Base-by-base conservation (phyloP, 2,888 invertebrate genomes). In the Cephus pygmeus region DNA sequence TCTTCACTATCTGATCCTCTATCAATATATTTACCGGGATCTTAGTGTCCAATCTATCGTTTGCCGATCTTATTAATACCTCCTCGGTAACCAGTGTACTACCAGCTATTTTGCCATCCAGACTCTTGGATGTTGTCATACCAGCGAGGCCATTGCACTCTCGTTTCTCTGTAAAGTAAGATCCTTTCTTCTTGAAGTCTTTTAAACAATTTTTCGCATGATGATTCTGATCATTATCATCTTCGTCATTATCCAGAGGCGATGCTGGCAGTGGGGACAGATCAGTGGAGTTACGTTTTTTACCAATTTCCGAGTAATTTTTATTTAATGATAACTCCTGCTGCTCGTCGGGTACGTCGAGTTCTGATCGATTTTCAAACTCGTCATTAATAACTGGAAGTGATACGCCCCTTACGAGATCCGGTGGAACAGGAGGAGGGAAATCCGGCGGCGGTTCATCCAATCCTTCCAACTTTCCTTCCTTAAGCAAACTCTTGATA, bases 261-360 rank as follows among this genome's bases (percentile, higher is more conserved):
- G 92, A 87, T 93, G 92, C 89, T 93, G 93, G 89, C 90, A 88
- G 92, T 92, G 80, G 91, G 92, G 73, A 89, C 89, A 81, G 92
- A 91, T 73, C 92, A 90, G 73, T 76, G n/a, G 73, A 77, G 34
- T 31, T 69, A 23, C 75, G 31, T 36, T 31, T 31, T 6, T 40
- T n/a, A n/a, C 3, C 0, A 35, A 33, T 34, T 23, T 69, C 71
- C 23, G 23, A 56, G 1, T 71, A 12, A 33, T 71, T 33, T 15
- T 71, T 71, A 34, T 71, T 34, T 6, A n/a, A 71, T 23, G 31
- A 71, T 11, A 71, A 15, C 84, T 95, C 95, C 85, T 95, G 95
- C 87, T 95, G 95, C 88, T 95, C 95, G 11, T 95, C 94, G 1
- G 95, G 95, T 79, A 95, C 95, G 81, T 94, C 95, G 79, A 95